Evolutionary conservation across 2,888 invertebrate genomes (phyloP).

Genomic region (Lagria hirta): DNA sequence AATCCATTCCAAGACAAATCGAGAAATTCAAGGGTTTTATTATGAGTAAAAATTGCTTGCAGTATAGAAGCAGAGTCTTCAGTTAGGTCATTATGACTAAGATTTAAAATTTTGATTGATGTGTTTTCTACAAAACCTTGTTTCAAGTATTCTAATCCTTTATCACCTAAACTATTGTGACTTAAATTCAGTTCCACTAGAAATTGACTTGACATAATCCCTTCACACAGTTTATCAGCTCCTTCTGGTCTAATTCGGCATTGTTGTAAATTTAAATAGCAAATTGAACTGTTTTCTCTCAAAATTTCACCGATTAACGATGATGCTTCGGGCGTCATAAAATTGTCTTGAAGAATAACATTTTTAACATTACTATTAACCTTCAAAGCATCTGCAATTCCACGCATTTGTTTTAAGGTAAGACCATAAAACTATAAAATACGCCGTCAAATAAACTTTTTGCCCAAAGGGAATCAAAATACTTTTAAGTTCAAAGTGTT

Average conservation of each 20-base stretch:
- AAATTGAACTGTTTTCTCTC: slow-evolving; percentile 46
- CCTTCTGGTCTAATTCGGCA: slow-evolving; percentile 54
- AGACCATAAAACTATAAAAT: slow-evolving; percentile 48
- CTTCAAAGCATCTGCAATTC: slow-evolving; percentile 47
- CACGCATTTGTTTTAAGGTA: slow-evolving; percentile 45
- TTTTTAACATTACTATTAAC: slow-evolving; percentile 46
- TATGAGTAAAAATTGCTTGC: slow-evolving; percentile 50
- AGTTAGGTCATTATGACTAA: slow-evolving; percentile 57
- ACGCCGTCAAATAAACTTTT: background rate
- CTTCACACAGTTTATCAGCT: slow-evolving; percentile 47
- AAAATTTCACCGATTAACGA: slow-evolving; percentile 50
- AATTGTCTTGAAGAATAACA: slow-evolving; percentile 53
- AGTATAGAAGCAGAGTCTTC: slow-evolving; percentile 51
- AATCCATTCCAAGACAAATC: slow-evolving; percentile 61
- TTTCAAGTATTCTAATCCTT: slow-evolving; percentile 49
- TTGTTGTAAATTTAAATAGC: slow-evolving; percentile 48
- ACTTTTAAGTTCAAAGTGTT: slow-evolving; percentile 48
- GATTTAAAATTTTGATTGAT: slow-evolving; percentile 50
- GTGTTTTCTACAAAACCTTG: slow-evolving; percentile 46
- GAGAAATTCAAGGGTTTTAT: slow-evolving; percentile 53
- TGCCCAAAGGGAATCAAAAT: no score
- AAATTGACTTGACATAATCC: slow-evolving; percentile 44
- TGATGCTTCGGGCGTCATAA: slow-evolving; percentile 48
- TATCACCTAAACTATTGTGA: slow-evolving; percentile 53
- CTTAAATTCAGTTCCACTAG: slow-evolving; percentile 52